Conservation (phyloP, 1,140 invertebrate species). For the Magallana angulata region DNA sequence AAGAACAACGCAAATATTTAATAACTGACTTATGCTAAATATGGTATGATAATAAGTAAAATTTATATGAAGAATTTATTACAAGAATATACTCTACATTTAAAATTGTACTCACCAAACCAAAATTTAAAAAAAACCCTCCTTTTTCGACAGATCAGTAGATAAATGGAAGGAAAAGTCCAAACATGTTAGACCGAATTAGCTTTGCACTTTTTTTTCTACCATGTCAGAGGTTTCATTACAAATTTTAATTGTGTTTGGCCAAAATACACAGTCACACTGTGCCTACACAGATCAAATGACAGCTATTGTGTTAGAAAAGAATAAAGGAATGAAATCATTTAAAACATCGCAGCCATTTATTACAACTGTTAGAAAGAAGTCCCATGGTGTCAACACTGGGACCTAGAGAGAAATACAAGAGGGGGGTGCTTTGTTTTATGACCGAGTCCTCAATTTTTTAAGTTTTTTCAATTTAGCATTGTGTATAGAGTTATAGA, state of each 20-base stretch:
- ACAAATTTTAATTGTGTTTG: conserved; percentile 19
- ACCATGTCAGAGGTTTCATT: not conserved
- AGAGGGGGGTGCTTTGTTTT: not conserved
- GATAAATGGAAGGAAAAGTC: too few relatives aligned
- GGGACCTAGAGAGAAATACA: not conserved
- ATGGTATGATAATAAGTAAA: too few relatives aligned
- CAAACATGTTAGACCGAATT: too few relatives aligned
- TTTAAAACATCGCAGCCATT: not conserved
- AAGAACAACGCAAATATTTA: too few relatives aligned
- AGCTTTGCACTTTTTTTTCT: too few relatives aligned
- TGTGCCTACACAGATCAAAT: not conserved
- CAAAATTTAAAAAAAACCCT: not conserved
- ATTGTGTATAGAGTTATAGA: not conserved
- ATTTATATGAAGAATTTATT: too few relatives aligned
- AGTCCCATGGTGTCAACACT: not conserved
- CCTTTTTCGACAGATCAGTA: not conserved
- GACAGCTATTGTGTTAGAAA: not conserved
- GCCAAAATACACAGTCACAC: not conserved
- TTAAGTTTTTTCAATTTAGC: not conserved
- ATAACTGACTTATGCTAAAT: too few relatives aligned
- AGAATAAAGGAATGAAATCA: conserved; percentile 1
- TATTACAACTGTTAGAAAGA: not conserved
- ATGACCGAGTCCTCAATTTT: not conserved
- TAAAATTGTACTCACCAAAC: not conserved
- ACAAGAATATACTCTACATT: too few relatives aligned